Evolutionary conservation across 1,140 invertebrate genomes (phyloP), one percentile per base, ranked within the genome.

Genomic region (Diabrotica undecimpunctata): DNA sequence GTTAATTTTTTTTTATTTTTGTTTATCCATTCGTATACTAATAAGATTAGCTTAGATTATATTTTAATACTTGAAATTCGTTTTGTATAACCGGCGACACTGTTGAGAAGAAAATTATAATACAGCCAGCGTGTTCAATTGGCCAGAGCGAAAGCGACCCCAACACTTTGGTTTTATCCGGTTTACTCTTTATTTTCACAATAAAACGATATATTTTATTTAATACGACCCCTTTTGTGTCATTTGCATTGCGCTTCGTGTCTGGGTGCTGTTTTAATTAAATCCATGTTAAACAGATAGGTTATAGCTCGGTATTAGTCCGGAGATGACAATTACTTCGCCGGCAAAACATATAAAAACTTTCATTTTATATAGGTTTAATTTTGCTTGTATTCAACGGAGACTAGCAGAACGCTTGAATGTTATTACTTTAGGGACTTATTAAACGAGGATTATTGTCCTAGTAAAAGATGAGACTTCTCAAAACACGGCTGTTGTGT

Each of bases 171-270:
- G 9, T 59, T 46, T 46, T 59, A 59, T 59, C 39, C 41, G 57
- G 57, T 46, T 50, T 46, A 59, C 57, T 59, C 57, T 59, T 59
- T 59, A 59, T 59, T 59, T 59, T 11, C 57, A 59, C 41, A 59
- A 59, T 59, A 59, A 59, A 59, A 46, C 57, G 57, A 59, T 46
- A 59, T 38, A 11, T 59, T 59, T 59, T 59, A 59, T 59, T 59
- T 59, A 41, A 59, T 59, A 46, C 57, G 37, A 37, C 38, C 41
- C 41, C 57, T 59, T 59, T 59, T 59, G 41, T 59, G 57, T 46
- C 12, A 59, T 59, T 59, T 59, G 57, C 57, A 59, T 59, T 10
- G 57, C 37, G 12, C 37, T 46, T n/a, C 4, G 41, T 14, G 13
- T 11, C 13, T 41, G 9, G 25, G 37, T 10, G 57, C 13, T n/a